A percentile compares a stretch with the other conserved stretches of the same genome.
Evolutionary conservation across 2,888 invertebrate species (phyloP).

Genomic region (Gortyna flavago): DNA sequence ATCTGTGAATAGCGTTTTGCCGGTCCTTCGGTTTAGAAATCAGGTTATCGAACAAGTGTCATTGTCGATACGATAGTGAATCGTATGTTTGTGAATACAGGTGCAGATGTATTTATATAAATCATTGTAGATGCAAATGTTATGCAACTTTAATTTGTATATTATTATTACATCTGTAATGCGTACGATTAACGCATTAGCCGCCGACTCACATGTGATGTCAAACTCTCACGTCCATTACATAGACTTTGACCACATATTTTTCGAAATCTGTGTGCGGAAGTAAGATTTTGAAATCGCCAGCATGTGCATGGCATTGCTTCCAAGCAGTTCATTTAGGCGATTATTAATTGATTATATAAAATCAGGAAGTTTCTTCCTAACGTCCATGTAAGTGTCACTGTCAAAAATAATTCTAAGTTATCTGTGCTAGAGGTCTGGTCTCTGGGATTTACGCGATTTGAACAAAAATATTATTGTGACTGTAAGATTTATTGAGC

Average conservation of each 20-base stretch:
- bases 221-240: too few relatives aligned
- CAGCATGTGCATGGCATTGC: background rate
- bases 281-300: background rate
- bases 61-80: too few relatives aligned
- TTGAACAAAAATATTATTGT: slow-evolving; percentile 62
- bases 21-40: too few relatives aligned
- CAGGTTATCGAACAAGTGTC: too few relatives aligned
- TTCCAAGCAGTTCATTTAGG: background rate
- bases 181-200: background rate
- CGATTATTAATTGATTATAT: background rate
- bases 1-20: too few relatives aligned
- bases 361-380: background rate
- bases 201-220: too few relatives aligned
- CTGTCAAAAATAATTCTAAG: slow-evolving; percentile 18
- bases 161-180: background rate
- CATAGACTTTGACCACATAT: background rate
- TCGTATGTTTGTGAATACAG: too few relatives aligned
- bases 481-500: slow-evolving; percentile 42
- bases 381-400: background rate
- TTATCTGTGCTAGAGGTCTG: slow-evolving; percentile 38
- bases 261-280: background rate
- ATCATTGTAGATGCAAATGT: background rate
- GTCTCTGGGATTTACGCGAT: slow-evolving; percentile 9
- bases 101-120: too few relatives aligned
- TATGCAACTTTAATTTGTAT: background rate